Percentiles rank a stretch among this genome's conserved stretches.
phyloP scores from a whole-genome alignment of 2,888 invertebrate species.

The Terebella lapidaria region DNA sequence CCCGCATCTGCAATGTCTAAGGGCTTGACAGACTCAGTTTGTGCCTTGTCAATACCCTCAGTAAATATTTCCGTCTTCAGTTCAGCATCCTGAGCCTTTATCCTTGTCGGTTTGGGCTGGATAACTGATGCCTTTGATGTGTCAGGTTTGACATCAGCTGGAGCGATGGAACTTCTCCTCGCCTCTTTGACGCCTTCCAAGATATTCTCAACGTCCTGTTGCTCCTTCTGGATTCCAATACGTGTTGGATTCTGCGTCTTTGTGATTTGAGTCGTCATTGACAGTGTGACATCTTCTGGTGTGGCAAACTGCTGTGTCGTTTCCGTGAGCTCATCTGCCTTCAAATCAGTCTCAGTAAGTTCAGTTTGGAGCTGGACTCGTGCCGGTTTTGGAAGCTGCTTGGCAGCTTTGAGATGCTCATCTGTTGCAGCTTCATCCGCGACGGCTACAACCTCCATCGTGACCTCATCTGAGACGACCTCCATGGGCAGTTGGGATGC shows the following conservation, averaged over 20 bases:
- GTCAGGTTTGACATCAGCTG: background rate
- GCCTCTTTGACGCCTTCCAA: conserved; percentile 6
- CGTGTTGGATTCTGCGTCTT: conserved; percentile 12
- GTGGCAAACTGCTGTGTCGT: background rate
- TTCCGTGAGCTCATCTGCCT: conserved; percentile 6
- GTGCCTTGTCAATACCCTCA: conserved; percentile 7
- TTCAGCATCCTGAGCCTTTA: conserved; percentile 6
- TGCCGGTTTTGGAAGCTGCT: conserved; percentile 8
- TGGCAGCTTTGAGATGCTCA: conserved; percentile 3
- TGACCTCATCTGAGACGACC: conserved; percentile 2
- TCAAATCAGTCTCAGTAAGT: conserved; percentile 2
- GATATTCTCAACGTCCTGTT: conserved; percentile 3
- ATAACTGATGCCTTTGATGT: background rate
- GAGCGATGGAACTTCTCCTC: background rate
- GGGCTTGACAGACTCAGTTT: background rate
- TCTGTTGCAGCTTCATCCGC: conserved; percentile 1
- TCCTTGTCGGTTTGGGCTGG: conserved; percentile 10
- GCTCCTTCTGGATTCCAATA: conserved; percentile 6
- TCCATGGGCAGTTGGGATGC: conserved; percentile 4
- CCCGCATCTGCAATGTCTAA: background rate
- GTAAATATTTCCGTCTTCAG: conserved; percentile 5
- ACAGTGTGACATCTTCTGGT: conserved; percentile 7
- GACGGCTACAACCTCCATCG: background rate
- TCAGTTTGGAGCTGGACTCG: conserved; percentile 9
- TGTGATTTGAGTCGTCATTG: background rate